Conservation (phyloP, 1,140 invertebrate genomes). For the Pinna nobilis region DNA sequence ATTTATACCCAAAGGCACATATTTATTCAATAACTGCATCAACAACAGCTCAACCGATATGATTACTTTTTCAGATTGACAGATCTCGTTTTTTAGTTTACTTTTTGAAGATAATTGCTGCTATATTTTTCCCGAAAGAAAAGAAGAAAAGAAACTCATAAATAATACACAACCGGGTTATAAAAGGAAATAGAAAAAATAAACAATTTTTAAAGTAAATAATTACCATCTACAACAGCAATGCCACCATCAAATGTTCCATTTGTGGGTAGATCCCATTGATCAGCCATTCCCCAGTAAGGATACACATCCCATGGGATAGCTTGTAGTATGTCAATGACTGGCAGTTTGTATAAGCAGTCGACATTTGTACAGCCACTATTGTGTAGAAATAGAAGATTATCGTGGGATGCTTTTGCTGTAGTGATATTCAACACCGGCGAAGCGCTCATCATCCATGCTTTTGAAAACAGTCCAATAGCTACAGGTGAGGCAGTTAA, state of each 20-base stretch:
- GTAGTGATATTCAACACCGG: conserved; percentile 49
- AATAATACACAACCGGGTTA: conserved; percentile 7
- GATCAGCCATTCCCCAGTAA: conserved; percentile 42
- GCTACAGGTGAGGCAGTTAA: conserved; percentile 49
- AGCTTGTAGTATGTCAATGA: conserved; percentile 25
- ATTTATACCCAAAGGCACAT: too few relatives aligned
- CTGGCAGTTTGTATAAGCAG: conserved; percentile 41
- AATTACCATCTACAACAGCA: conserved; percentile 50
- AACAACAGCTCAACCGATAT: too few relatives aligned
- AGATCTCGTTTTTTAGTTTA: too few relatives aligned
- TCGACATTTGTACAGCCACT: conserved; percentile 43
- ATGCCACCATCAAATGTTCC: conserved; percentile 33
- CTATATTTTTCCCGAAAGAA: neutral
- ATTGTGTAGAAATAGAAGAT: conserved; percentile 42
- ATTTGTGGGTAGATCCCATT: conserved; percentile 26
- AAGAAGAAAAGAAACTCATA: neutral
- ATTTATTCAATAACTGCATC: too few relatives aligned
- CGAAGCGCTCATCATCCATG: conserved; percentile 52
- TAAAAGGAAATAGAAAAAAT: neutral
- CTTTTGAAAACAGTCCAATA: conserved; percentile 52
- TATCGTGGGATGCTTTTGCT: conserved; percentile 39
- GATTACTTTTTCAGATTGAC: too few relatives aligned
- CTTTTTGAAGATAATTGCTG: too few relatives aligned
- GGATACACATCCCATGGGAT: conserved; percentile 47
- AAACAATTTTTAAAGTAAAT: neutral